phyloP scores from a whole-genome alignment of 2,797 vertebrate species.

The Phrynocephalus vlangalii region DNA sequence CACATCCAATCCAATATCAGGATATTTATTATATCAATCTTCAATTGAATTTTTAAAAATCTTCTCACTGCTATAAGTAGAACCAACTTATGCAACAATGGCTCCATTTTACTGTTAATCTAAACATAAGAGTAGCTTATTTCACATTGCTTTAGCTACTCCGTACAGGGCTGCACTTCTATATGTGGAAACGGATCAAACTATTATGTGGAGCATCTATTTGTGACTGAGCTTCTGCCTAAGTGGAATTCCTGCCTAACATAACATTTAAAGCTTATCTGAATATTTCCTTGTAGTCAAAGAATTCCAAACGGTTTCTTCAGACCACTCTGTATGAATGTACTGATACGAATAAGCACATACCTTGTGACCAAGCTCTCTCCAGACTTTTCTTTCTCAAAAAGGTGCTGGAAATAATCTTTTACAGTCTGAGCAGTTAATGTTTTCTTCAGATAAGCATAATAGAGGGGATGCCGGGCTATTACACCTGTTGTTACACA shows the following conservation, averaged over 20 bases:
- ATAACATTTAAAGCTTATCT: neutral
- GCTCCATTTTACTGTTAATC: neutral
- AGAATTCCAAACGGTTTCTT: constrained; percentile 12
- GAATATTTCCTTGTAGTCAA: constrained; percentile 16
- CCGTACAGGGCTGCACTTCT: neutral
- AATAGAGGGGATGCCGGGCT: constrained; percentile 86
- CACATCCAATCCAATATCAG: neutral
- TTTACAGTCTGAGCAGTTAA: constrained; percentile 84
- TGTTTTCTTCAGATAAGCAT: constrained; percentile 87
- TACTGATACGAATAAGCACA: constrained; percentile 30
- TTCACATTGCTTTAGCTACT: neutral
- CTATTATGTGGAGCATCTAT: neutral
- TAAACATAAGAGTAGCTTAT: neutral
- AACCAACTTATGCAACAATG: neutral
- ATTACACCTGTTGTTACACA: constrained; percentile 80
- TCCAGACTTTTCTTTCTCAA: constrained; percentile 68
- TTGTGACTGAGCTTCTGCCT: neutral
- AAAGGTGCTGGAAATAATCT: constrained; percentile 85
- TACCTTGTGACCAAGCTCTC: constrained; percentile 76
- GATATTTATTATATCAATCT: neutral
- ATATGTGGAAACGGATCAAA: neutral
- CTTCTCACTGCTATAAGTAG: neutral
- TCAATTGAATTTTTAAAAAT: neutral
- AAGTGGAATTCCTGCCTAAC: neutral
- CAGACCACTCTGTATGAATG: neutral